Evolutionary conservation across 2,888 invertebrate genomes (phyloP), one percentile per base, ranked within the genome.

Genomic region (Galerucella nymphaeae): DNA sequence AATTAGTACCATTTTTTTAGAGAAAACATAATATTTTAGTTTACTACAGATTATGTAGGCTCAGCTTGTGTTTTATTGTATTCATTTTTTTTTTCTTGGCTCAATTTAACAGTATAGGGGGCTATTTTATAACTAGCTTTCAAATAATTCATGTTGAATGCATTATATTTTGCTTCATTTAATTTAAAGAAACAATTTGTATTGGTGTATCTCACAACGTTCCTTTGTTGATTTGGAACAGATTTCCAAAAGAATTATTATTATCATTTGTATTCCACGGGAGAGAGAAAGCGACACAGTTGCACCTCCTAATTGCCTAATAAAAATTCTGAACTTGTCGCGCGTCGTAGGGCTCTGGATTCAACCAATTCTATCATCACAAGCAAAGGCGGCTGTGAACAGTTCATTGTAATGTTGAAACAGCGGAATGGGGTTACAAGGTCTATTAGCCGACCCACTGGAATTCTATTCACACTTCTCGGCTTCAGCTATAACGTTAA

Each of bases 231-330:
- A 73, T 75, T 68, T 76, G 76, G 67, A 74, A 75, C 73, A 74
- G 73, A 75, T 76, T 78, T 78, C 75, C 75, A 63, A 74, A 66
- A 77, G 75, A 80, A 77, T 80, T 79, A 79, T 80, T 80, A 78
- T 80, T 79, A 80, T 79, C 78, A 73, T 59, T 59, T 38, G 59
- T 59, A 59, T 59, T 59, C 59, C 14, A 16, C 30, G 13, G n/a
- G n/a, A 59, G 30, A 16, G 59, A 16, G 59, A n/a, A 78, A 71
- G 58, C 76, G 81, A 82, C 59, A 59, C 38, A 80, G 82, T 83
- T 83, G 82, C 83, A 82, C 76, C 80, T 77, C 79, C 83, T 85
- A 85, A 85, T 85, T 85, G 83, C 81, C 83, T 84, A 83, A 85
- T 85, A 85, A 85, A 83, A 84, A 85, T 85, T 83, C 85, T 78